phyloP scores from a whole-genome alignment of 2,888 invertebrate species.

The Petrolisthes manimaculis region DNA sequence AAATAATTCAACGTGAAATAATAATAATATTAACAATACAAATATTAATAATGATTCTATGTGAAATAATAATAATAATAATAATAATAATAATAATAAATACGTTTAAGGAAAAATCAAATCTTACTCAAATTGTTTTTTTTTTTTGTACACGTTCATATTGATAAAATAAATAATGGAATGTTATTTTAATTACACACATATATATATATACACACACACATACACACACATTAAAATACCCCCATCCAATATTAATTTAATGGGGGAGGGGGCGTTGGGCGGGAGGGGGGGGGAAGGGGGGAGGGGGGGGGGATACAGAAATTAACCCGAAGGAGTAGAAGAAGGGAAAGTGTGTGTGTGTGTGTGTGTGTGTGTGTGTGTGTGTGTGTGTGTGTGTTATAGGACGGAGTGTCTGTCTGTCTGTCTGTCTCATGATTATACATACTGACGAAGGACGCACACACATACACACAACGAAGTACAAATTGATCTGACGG shows the following conservation, averaged over 20 bases:
- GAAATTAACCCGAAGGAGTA: neutral
- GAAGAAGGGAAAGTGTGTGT: neutral
- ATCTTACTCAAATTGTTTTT: too few species aligned
- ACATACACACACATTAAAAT: too few species aligned
- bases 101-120: neutral
- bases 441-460: too few species aligned
- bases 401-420: too few species aligned
- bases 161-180: too few species aligned
- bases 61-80: conserved; percentile 5
- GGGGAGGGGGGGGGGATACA: neutral
- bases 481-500: too few species aligned
- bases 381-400: neutral
- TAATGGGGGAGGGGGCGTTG: neutral
- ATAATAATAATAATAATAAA: neutral
- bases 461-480: too few species aligned
- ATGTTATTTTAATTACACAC: too few species aligned
- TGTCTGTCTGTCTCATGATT: too few species aligned
- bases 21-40: neutral
- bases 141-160: too few species aligned
- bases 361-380: neutral
- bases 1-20: neutral
- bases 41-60: neutral
- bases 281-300: neutral
- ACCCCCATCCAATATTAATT: neutral
- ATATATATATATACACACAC: too few species aligned